Conservation (phyloP, 1,140 invertebrate species). For the Zaprionus nigranus region DNA sequence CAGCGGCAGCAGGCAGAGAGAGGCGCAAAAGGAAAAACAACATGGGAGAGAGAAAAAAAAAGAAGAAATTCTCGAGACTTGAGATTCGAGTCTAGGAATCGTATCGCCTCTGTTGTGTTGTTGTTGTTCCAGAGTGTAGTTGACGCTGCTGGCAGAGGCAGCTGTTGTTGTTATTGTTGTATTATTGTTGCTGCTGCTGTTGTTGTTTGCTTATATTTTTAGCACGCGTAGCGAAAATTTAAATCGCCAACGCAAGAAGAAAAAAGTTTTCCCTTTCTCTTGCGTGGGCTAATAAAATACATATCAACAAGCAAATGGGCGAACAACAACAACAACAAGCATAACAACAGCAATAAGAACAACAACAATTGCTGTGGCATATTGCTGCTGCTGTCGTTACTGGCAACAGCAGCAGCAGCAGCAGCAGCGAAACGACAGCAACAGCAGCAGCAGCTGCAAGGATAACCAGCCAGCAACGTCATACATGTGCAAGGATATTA, state of each 20-base stretch:
- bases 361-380: constrained; percentile 65
- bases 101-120: constrained; percentile 47
- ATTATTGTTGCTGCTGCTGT: neutral
- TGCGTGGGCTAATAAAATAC: constrained; percentile 71
- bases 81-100: constrained; percentile 68
- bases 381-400: constrained; percentile 58
- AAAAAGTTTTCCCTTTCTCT: constrained; percentile 56
- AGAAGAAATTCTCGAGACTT: constrained; percentile 56
- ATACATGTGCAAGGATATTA: constrained; percentile 82
- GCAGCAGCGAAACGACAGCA: constrained; percentile 41
- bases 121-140: constrained; percentile 19
- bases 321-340: constrained; percentile 36
- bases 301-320: constrained; percentile 72
- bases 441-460: constrained; percentile 54
- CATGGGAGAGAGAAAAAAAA: constrained; percentile 6
- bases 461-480: constrained; percentile 77
- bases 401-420: constrained; percentile 13
- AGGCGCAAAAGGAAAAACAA: constrained; percentile 3
- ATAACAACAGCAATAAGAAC: constrained; percentile 53
- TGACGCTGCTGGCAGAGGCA: neutral
- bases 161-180: constrained; percentile 13
- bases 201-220: constrained; percentile 62
- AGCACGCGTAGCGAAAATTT: constrained; percentile 68
- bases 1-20: constrained; percentile 7
- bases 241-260: constrained; percentile 58